A percentile compares a stretch with the other conserved stretches of the same genome.
Evolutionary conservation across 1,140 invertebrate species (phyloP).

Genomic region (Pararge aegeria): DNA sequence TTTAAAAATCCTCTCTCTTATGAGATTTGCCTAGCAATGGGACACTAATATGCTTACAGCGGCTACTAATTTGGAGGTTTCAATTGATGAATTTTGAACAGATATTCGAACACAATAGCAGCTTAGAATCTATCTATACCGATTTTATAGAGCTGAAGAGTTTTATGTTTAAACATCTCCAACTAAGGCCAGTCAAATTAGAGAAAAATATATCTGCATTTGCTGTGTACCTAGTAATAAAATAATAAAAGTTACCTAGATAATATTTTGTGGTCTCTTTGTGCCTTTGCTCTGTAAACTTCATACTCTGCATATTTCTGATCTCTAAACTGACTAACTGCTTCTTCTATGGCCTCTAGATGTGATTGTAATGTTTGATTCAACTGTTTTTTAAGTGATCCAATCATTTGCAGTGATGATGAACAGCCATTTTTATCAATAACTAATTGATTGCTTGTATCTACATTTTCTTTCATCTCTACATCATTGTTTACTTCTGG

Average conservation of each 20-base stretch:
- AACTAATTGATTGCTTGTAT: constrained; percentile 59
- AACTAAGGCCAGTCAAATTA: too few species aligned
- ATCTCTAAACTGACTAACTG: constrained; percentile 72
- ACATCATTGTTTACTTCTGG: constrained; percentile 62
- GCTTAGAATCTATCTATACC: too few species aligned
- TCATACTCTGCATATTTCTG: constrained; percentile 77
- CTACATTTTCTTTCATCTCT: constrained; percentile 73
- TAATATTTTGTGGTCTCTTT: constrained; percentile 75
- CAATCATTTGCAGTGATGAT: constrained; percentile 52
- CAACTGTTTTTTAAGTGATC: constrained; percentile 65
- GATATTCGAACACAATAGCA: too few species aligned
- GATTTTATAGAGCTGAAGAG: too few species aligned
- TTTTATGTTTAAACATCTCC: too few species aligned
- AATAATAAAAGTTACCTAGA: constrained; percentile 52
- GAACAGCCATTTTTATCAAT: constrained; percentile 47
- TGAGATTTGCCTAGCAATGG: too few species aligned
- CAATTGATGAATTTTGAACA: too few species aligned
- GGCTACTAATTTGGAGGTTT: too few species aligned
- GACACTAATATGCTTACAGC: too few species aligned
- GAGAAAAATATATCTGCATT: too few species aligned
- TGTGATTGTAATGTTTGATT: constrained; percentile 63
- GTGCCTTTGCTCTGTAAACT: constrained; percentile 71
- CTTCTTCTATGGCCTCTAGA: constrained; percentile 69
- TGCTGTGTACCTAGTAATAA: too few species aligned
- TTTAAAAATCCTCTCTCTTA: too few species aligned